phyloP scores from a whole-genome alignment of 2,888 invertebrate species.

The Agriopis marginaria region DNA sequence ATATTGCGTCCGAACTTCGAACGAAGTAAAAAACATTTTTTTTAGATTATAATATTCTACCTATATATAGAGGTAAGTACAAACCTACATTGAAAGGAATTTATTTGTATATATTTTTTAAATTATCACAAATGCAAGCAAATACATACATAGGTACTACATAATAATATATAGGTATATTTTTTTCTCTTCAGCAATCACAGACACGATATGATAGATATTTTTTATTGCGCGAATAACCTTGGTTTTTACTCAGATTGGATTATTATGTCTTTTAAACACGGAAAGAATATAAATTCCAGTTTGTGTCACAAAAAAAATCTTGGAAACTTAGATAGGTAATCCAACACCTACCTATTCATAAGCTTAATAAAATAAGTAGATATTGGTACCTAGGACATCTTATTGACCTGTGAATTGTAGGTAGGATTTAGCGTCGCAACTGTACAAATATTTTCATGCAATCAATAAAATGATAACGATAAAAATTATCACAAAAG shows the following conservation, averaged over 20 bases:
- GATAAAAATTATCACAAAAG: slow-evolving; percentile 13
- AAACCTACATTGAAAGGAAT: too few species aligned
- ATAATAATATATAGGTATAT: background rate
- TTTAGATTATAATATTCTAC: background rate
- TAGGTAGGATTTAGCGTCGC: background rate
- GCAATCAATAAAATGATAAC: slow-evolving; percentile 16
- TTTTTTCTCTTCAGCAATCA: slow-evolving; percentile 4
- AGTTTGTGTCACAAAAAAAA: slow-evolving; percentile 28
- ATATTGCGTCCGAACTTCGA: background rate
- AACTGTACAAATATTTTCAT: slow-evolving; percentile 36
- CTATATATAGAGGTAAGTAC: background rate
- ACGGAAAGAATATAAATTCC: slow-evolving; percentile 28
- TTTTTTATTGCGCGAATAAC: slow-evolving; percentile 35
- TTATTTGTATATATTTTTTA: too few species aligned
- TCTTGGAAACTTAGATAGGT: slow-evolving; percentile 20
- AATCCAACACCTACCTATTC: background rate
- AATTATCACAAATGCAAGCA: too few species aligned
- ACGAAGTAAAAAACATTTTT: background rate
- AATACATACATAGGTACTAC: too few species aligned
- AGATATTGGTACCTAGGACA: background rate
- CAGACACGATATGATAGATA: background rate
- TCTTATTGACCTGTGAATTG: background rate
- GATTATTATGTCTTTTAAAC: slow-evolving; percentile 30
- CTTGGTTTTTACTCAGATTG: slow-evolving; percentile 41
- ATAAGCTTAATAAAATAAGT: background rate